Evolutionary conservation across 2,113 vertebrate species (phyloP).

Genomic region (Plotosus lineatus): DNA sequence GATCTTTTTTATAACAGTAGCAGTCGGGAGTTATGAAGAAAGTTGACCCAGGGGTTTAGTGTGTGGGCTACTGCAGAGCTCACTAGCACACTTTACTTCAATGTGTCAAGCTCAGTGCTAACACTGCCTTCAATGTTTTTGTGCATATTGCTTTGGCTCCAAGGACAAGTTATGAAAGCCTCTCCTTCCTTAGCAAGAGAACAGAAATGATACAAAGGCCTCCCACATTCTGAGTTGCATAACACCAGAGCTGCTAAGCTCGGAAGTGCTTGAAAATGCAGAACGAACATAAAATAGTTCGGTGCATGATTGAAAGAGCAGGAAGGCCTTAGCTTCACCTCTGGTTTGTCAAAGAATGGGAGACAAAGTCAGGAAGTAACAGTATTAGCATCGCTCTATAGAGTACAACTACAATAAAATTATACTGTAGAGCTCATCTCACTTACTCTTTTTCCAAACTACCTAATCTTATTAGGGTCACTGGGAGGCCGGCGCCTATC

Average conservation of each 20-base stretch:
- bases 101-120: slow-evolving; percentile 69
- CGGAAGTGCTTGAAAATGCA: slow-evolving; percentile 56
- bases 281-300: slow-evolving; percentile 35
- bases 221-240: slow-evolving; percentile 72
- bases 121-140: slow-evolving; percentile 65
- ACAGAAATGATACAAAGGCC: slow-evolving; percentile 58
- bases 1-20: slow-evolving; percentile 33
- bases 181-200: slow-evolving; percentile 67
- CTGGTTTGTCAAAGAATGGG: not conserved
- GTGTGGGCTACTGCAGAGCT: slow-evolving; percentile 69
- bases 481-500: too few species aligned
- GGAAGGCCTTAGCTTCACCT: not conserved
- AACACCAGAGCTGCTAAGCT: slow-evolving; percentile 59
- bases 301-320: not conserved
- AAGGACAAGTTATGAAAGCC: slow-evolving; percentile 77
- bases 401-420: not conserved
- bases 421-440: too few species aligned
- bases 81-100: slow-evolving; percentile 54
- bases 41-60: slow-evolving; percentile 64
- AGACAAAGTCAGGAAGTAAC: not conserved
- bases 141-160: slow-evolving; percentile 58
- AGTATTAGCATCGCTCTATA: not conserved
- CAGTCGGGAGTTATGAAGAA: slow-evolving; percentile 51
- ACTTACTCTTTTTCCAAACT: too few species aligned
- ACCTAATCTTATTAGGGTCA: too few species aligned